These are phyloP conservation scores for Sakesphorus luctuosus DNA, from an alignment of 2,113 vertebrate genomes.

Conservation along the genomic window DNA sequence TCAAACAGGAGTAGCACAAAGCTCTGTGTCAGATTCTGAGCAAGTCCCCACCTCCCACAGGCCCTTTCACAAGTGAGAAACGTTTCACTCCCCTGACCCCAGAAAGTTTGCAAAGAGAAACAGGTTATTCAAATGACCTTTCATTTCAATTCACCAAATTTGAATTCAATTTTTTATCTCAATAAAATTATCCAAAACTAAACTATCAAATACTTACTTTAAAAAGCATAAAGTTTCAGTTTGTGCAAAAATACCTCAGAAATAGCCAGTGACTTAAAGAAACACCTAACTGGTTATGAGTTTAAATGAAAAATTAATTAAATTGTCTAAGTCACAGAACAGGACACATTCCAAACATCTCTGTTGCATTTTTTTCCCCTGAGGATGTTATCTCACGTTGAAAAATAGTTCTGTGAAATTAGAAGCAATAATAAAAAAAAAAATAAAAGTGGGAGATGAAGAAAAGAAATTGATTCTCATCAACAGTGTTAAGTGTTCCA, in stretches of 20 bases:
- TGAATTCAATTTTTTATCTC: not conserved
- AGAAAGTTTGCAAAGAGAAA: not conserved
- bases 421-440: not conserved
- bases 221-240: not conserved
- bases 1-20: slow-evolving; percentile 1
- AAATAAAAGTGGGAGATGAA: not conserved
- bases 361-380: not conserved
- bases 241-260: not conserved
- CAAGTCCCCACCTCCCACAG: not conserved
- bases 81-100: not conserved
- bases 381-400: not conserved
- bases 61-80: not conserved
- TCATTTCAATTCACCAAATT: not conserved
- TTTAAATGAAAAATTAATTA: not conserved
- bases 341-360: not conserved
- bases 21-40: not conserved
- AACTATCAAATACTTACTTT: not conserved
- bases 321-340: not conserved
- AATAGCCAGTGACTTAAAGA: not conserved
- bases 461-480: not conserved
- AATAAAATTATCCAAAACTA: not conserved
- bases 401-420: not conserved
- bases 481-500: not conserved
- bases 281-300: not conserved
- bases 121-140: not conserved